These are phyloP conservation scores for Diadromus collaris DNA, from an alignment of 2,888 invertebrate genomes.

Conservation along the genomic window DNA sequence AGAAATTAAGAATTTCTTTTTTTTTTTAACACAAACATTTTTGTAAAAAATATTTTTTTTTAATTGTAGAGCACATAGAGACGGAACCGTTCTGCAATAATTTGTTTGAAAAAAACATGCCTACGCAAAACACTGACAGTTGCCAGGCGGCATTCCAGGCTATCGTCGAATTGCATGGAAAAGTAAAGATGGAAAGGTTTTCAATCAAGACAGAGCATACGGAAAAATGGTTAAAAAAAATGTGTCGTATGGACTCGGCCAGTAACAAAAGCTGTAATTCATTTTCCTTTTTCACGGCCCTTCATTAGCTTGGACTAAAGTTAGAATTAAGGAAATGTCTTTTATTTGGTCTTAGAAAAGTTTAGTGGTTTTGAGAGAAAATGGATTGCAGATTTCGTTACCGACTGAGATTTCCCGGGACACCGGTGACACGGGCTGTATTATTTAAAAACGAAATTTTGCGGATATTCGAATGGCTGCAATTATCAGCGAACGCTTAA, in stretches of 20 bases:
- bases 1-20: neutral
- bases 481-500: too few relatives aligned
- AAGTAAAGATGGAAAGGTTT: slow-evolving; percentile 7
- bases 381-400: neutral
- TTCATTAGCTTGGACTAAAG: neutral
- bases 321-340: neutral
- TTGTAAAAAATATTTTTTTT: too few relatives aligned
- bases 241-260: neutral
- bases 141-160: slow-evolving; percentile 62
- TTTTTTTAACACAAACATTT: neutral
- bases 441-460: too few relatives aligned
- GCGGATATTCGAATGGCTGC: too few relatives aligned
- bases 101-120: slow-evolving; percentile 60
- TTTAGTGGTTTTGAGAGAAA: neutral
- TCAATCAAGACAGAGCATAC: neutral
- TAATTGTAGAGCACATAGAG: slow-evolving; percentile 70
- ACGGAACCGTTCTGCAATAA: slow-evolving; percentile 70
- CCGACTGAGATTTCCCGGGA: neutral
- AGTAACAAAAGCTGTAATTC: neutral
- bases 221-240: slow-evolving; percentile 33
- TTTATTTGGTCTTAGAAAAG: neutral
- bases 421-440: too few relatives aligned
- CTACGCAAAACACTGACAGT: slow-evolving; percentile 32
- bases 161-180: slow-evolving; percentile 56
- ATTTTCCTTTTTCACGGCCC: neutral